Conservation (phyloP, 1,140 invertebrate species). For the Hyphantria cunea region DNA sequence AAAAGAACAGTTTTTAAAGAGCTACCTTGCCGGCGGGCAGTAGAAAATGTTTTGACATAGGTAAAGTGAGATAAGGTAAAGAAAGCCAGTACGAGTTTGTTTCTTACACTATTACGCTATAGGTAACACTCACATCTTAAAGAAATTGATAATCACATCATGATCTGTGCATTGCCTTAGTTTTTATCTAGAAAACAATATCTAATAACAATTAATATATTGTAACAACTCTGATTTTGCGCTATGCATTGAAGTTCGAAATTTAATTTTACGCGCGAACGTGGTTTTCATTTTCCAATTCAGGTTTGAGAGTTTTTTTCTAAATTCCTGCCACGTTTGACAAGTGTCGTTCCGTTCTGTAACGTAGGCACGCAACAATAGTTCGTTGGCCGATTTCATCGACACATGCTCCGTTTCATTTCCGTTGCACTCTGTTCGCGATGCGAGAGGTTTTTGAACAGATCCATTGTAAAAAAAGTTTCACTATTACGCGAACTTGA, state of each 20-base stretch:
- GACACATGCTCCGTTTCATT: conserved; percentile 70
- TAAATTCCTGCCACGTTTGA: conserved; percentile 56
- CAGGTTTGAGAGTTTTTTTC: conserved; percentile 37
- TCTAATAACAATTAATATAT: too few relatives aligned
- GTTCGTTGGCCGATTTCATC: conserved; percentile 57
- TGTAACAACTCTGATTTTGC: background rate
- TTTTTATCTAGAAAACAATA: too few relatives aligned
- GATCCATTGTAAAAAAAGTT: conserved; percentile 67
- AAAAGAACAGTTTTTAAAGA: too few relatives aligned
- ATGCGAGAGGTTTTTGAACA: conserved; percentile 55
- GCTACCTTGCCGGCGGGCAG: too few relatives aligned
- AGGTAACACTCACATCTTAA: too few relatives aligned
- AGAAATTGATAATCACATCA: too few relatives aligned
- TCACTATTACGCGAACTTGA: conserved; percentile 78
- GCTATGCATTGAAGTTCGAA: background rate
- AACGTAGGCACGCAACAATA: conserved; percentile 43
- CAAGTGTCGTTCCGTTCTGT: conserved; percentile 44
- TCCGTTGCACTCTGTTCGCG: conserved; percentile 61
- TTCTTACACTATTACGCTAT: too few relatives aligned
- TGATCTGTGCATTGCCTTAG: too few relatives aligned
- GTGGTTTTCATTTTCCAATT: conserved; percentile 41
- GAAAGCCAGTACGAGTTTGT: too few relatives aligned
- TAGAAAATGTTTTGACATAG: too few relatives aligned
- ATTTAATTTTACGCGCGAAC: conserved; percentile 5
- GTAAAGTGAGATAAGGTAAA: too few relatives aligned